Conservation (phyloP, 2,888 invertebrate genomes). For the Eupeodes luniger region DNA sequence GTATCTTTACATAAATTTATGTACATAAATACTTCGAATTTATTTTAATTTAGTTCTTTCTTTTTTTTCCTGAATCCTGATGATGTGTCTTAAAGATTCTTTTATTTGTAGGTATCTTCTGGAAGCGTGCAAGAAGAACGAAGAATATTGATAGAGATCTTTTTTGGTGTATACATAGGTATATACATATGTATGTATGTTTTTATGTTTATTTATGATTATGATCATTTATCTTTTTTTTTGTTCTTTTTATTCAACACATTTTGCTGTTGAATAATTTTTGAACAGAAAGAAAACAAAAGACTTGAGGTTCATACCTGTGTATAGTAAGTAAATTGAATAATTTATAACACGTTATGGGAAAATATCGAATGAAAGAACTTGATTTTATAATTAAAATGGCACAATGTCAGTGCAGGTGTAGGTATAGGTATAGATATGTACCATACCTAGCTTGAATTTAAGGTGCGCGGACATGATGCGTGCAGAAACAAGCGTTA, state of each 20-base stretch:
- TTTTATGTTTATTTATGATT: slow-evolving; percentile 43
- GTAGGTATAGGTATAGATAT: too few species aligned
- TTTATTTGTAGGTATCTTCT: slow-evolving; percentile 34
- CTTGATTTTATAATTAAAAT: slow-evolving; percentile 23
- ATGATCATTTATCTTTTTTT: slow-evolving; percentile 33
- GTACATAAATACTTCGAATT: slow-evolving; percentile 43
- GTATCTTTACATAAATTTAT: slow-evolving; percentile 18
- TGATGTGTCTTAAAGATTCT: slow-evolving; percentile 25
- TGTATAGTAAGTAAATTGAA: background rate
- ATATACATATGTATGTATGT: background rate
- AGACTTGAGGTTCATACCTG: background rate
- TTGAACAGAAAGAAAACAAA: slow-evolving; percentile 6
- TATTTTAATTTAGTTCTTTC: slow-evolving; percentile 46
- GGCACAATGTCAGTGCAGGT: background rate
- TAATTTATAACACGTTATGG: slow-evolving; percentile 46
- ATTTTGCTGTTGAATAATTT: slow-evolving; percentile 41
- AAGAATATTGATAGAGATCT: slow-evolving; percentile 62
- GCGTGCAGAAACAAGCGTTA: background rate
- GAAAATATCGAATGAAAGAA: slow-evolving; percentile 3
- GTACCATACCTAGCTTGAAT: too few species aligned
- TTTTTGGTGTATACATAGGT: slow-evolving; percentile 48
- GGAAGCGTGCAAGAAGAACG: slow-evolving; percentile 35
- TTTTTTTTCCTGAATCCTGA: background rate
- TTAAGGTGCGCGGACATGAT: background rate
- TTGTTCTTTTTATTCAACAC: slow-evolving; percentile 11